A percentile compares a stretch with the other conserved stretches of the same genome.
These are phyloP conservation scores for Tetranychus piercei DNA, from an alignment of 2,888 invertebrate species.

Conservation along the genomic window DNA sequence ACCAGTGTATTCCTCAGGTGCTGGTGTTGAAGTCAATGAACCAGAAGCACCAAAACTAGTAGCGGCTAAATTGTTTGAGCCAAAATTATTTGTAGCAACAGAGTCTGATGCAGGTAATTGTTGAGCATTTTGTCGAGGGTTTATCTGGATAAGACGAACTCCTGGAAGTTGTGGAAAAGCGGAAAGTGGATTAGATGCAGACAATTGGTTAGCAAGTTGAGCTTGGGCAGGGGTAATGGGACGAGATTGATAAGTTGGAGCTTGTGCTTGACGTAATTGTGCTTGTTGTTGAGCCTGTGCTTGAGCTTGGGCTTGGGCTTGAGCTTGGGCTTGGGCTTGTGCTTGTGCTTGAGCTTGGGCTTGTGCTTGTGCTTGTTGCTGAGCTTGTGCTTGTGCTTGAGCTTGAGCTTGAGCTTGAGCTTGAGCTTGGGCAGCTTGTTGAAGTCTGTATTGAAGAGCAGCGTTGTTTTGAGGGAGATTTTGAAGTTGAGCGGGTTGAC, in stretches of 20 bases:
- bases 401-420: constrained; percentile 2
- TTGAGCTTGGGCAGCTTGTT: constrained; percentile 27
- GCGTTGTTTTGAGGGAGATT: background rate
- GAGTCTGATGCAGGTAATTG: background rate
- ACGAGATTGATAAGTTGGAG: background rate
- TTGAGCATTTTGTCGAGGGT: constrained; percentile 5
- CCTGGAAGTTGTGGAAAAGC: constrained; percentile 10
- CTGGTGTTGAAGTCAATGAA: constrained; percentile 3
- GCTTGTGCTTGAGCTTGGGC: background rate
- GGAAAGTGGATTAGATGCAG: background rate
- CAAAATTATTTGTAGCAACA: background rate
- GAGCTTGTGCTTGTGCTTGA: constrained; percentile 5
- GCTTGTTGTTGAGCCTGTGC: background rate
- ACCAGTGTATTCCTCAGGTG: constrained; percentile 9
- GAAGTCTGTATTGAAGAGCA: background rate
- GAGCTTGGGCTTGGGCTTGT: constrained; percentile 4
- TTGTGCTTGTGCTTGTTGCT: background rate
- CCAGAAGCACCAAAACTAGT: background rate
- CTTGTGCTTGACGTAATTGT: background rate
- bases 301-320: background rate
- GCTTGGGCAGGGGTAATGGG: background rate
- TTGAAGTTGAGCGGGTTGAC: background rate
- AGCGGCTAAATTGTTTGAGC: background rate
- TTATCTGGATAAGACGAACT: constrained; percentile 5
- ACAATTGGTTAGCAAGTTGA: background rate